These are phyloP conservation scores for Thryonomys swinderianus DNA, from an alignment of 2,113 vertebrate species.

Conservation along the genomic window DNA sequence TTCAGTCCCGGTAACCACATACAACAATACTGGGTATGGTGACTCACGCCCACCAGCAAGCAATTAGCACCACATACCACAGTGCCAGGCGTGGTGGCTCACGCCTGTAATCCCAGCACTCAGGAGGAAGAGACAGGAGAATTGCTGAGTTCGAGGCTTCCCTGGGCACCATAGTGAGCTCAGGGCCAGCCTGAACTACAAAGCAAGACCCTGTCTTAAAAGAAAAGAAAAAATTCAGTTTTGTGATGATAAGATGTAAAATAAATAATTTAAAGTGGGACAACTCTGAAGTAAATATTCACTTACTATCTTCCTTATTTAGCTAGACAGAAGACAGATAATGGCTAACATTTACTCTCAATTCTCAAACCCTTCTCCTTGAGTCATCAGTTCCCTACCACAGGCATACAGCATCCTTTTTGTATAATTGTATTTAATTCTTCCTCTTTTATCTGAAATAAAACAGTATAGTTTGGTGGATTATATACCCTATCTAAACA, in stretches of 20 bases:
- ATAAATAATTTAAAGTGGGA: slow-evolving; percentile 40
- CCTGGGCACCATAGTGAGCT: too few relatives aligned
- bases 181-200: too few relatives aligned
- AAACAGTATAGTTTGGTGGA: not conserved
- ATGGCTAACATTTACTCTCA: not conserved
- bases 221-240: too few relatives aligned
- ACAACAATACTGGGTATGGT: too few relatives aligned
- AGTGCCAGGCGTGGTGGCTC: too few relatives aligned
- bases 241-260: slow-evolving; percentile 3
- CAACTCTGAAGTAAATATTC: slow-evolving; percentile 19
- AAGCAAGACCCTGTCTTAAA: too few relatives aligned
- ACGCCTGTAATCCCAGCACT: too few relatives aligned
- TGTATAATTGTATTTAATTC: not conserved
- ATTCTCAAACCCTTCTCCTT: slow-evolving; percentile 37
- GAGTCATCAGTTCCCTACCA: not conserved
- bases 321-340: not conserved
- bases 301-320: slow-evolving; percentile 13
- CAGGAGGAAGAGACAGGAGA: too few relatives aligned
- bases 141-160: too few relatives aligned
- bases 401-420: not conserved
- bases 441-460: slow-evolving; percentile 45
- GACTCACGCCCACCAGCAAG: too few relatives aligned
- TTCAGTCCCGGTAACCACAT: too few relatives aligned
- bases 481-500: not conserved
- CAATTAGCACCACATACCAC: too few relatives aligned